A percentile compares a stretch with the other conserved stretches of the same genome.
phyloP scores from a whole-genome alignment of 1,140 invertebrate species.

The Drosophila ficusphila region DNA sequence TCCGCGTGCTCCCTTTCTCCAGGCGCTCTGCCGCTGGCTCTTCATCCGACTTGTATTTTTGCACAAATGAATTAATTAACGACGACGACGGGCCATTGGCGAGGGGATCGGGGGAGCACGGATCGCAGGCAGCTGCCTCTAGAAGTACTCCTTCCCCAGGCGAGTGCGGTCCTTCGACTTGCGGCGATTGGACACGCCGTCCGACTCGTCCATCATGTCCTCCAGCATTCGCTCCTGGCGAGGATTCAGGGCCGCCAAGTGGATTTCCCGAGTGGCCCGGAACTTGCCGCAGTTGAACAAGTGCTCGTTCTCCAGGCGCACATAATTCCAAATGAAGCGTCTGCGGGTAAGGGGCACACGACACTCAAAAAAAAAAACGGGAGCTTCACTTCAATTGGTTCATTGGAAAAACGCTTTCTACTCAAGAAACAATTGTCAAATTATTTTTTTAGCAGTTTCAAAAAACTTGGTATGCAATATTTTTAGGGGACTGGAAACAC shows the following conservation, averaged over 20 bases:
- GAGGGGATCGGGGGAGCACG: background rate
- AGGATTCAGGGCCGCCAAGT: slow-evolving; percentile 59
- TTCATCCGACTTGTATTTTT: slow-evolving; percentile 19
- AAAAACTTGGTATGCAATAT: no score
- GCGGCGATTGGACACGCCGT: slow-evolving; percentile 18
- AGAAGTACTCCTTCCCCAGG: slow-evolving; percentile 68
- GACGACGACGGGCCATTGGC: slow-evolving; percentile 27
- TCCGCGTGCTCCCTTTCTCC: background rate
- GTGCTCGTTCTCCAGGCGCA: slow-evolving; percentile 68
- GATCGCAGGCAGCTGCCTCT: slow-evolving; percentile 20
- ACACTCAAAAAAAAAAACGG: background rate
- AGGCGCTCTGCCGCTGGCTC: slow-evolving; percentile 2
- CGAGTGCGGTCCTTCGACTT: slow-evolving; percentile 28
- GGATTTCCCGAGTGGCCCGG: slow-evolving; percentile 65
- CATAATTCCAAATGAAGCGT: slow-evolving; percentile 79
- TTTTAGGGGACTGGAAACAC: no score
- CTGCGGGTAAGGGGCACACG: slow-evolving; percentile 12
- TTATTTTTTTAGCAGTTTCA: no score
- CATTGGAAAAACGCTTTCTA: background rate
- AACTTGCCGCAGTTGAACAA: slow-evolving; percentile 65
- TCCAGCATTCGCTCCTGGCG: slow-evolving; percentile 62
- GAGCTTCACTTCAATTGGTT: background rate
- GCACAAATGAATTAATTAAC: slow-evolving; percentile 80
- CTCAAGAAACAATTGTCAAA: no score
- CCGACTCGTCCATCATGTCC: slow-evolving; percentile 63